Evolutionary conservation across 2,113 vertebrate genomes (phyloP), one percentile per base, ranked within the genome.

Genomic region (Ciconia stormi): DNA sequence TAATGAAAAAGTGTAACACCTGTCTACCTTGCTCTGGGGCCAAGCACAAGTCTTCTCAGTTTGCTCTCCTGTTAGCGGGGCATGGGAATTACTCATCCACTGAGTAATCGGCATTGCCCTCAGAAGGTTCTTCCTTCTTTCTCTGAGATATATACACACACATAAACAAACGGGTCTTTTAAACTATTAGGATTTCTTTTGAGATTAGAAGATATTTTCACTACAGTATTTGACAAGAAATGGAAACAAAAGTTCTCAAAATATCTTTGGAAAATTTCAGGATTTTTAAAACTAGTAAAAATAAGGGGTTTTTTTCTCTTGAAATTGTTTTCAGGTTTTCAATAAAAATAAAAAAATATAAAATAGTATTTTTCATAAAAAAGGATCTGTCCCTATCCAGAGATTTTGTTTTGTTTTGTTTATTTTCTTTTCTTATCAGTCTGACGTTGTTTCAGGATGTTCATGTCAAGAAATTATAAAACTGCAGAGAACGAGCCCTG

Each of bases 11-110:
- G 13, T 74, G 47, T 77, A 94, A 87, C 70, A 96, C 82, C 82
- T 97, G 77, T 30, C 34, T 92, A 8, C 74, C 23, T 74, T 62
- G 42, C 81, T 90, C 19, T 90, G 81, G 85, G 34, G 70, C 87
- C 74, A 94, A 89, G 72, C 52, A 40, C 36, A 86, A 85, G 44
- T 78, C 87, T 78, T 96, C 92, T 95, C 86, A 92, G 40, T 71
- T 95, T 93, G 70, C 44, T 95, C 38, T 67, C 88, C 36, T 38
- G 40, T 87, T 82, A 69, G 58, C 27, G 34, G 53, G 40, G 69
- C 0, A 4, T 91, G 88, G 71, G 76, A 93, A 76, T 95, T 88
- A 38, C 70, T 91, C 69, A 71, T 66, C 49, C 7, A 26, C 85
- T 95, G 92, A 91, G 49, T 80, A 94, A 93, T 72, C 10, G 2